phyloP scores from a whole-genome alignment of 2,888 invertebrate genomes.

The Macropis europaea region DNA sequence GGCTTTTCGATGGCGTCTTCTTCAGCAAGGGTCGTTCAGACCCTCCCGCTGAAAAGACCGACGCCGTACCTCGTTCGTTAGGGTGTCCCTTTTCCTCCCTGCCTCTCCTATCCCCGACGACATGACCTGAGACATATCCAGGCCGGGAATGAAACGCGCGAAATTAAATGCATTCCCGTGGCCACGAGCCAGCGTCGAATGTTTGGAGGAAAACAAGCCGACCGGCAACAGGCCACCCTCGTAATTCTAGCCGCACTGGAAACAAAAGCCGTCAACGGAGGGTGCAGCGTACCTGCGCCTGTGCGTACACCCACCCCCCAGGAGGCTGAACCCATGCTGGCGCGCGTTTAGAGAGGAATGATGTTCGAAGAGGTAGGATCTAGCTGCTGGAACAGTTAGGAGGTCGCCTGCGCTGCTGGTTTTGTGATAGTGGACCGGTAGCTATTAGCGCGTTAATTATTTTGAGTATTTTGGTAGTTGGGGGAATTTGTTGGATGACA shows the following conservation, averaged over 20 bases:
- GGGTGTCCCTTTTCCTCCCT: slow-evolving; percentile 42
- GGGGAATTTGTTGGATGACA: no score
- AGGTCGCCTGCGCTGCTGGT: no score
- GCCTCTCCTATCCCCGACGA: slow-evolving; percentile 22
- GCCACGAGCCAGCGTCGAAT: neutral
- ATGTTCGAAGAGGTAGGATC: no score
- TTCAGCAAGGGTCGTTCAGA: slow-evolving; percentile 43
- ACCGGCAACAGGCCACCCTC: slow-evolving; percentile 33
- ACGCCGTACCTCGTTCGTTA: slow-evolving; percentile 45
- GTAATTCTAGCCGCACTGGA: slow-evolving; percentile 34
- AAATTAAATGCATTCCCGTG: slow-evolving; percentile 48
- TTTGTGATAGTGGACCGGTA: no score
- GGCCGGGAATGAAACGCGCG: slow-evolving; percentile 38
- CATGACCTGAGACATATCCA: slow-evolving; percentile 39
- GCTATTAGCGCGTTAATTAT: no score
- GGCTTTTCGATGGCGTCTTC: slow-evolving; percentile 40
- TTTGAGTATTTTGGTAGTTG: no score
- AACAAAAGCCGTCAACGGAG: slow-evolving; percentile 27
- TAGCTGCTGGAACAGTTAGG: no score
- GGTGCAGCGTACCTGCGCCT: slow-evolving; percentile 23
- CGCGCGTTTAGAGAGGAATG: neutral
- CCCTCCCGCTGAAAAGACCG: slow-evolving; percentile 37
- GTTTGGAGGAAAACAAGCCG: slow-evolving; percentile 25
- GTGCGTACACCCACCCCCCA: no score
- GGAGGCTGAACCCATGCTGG: neutral